Evolutionary conservation across 2,888 invertebrate species (phyloP), one percentile per base, ranked within the genome.

Genomic region (Eupithecia dodoneata): DNA sequence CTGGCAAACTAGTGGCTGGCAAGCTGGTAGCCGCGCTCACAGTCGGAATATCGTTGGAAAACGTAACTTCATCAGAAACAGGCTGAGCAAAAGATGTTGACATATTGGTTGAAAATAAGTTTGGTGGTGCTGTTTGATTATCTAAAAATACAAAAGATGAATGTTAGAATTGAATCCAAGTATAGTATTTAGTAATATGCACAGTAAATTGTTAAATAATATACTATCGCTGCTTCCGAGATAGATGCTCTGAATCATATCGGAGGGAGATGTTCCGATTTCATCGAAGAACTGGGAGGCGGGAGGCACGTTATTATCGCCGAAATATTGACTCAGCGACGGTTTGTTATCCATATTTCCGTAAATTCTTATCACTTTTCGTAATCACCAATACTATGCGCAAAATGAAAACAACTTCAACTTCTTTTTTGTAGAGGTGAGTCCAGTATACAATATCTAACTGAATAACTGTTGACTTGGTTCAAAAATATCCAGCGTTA

Each of bases 241-340:
- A 85, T 94, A 94, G 86, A 95, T 90, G 81, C 94, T 94, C 82
- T 94, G 94, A 81, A 93, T 93, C 93, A 95, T 94, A 75, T 94
- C 94, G n/a, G 94, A 89, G 5, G 94, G 92, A 12, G 93, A 91
- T 13, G 94, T 94, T 66, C 93, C 94, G 75, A 95, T 94, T 87
- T 95, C 95, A 76, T 95, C 95, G 71, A 95, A 95, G 84, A 95
- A 95, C 83, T 94, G 95, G 65, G 94, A 93, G 18, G 93, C 92
- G 73, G 93, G 92, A 72, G 94, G 93, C 6, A 90, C 86, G 82
- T 92, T 92, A 67, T 90, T 87, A 80, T 91, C 92, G 65, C 93
- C 95, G 87, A 96, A 96, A 89, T 96, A 96, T 87, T 96, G 95
- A 87, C 96, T 96, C 81, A 96, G 89, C 76, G 94, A 94, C 76